Evolutionary conservation across 1,140 invertebrate genomes (phyloP).

Genomic region (Ridgeia piscesae): DNA sequence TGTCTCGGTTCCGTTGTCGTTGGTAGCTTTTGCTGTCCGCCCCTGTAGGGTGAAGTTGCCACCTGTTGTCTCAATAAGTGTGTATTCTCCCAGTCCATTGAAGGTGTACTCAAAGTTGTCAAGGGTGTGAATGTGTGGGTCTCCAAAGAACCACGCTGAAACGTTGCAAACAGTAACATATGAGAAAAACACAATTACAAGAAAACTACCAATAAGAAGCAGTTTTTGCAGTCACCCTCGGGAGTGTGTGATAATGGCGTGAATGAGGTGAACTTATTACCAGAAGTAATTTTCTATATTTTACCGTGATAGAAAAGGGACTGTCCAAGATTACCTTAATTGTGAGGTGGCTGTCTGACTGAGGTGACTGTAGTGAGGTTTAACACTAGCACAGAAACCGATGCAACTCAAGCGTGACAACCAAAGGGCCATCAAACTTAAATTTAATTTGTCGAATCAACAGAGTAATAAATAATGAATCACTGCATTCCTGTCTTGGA

Average conservation of each 20-base stretch:
- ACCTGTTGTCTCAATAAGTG: neutral
- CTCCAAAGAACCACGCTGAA: neutral
- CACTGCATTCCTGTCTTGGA: no score
- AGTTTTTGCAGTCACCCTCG: no score
- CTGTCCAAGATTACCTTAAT: no score
- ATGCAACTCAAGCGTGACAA: neutral
- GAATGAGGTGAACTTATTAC: no score
- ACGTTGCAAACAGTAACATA: neutral
- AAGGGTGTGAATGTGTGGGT: neutral
- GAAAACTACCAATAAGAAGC: neutral
- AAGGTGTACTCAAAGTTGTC: slow-evolving; percentile 5
- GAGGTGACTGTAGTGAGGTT: no score
- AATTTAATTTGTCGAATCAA: neutral
- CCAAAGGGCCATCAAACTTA: neutral
- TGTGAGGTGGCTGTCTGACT: no score
- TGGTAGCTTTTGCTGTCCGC: neutral
- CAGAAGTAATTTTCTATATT: no score
- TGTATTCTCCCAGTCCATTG: neutral
- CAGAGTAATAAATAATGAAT: neutral
- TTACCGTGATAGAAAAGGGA: no score
- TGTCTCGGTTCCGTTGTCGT: neutral
- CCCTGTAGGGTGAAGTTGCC: neutral
- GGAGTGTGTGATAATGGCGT: no score
- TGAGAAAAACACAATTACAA: neutral
- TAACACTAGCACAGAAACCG: neutral